Base-by-base conservation (phyloP, 2,888 invertebrate species). In the Acleris holmiana region DNA sequence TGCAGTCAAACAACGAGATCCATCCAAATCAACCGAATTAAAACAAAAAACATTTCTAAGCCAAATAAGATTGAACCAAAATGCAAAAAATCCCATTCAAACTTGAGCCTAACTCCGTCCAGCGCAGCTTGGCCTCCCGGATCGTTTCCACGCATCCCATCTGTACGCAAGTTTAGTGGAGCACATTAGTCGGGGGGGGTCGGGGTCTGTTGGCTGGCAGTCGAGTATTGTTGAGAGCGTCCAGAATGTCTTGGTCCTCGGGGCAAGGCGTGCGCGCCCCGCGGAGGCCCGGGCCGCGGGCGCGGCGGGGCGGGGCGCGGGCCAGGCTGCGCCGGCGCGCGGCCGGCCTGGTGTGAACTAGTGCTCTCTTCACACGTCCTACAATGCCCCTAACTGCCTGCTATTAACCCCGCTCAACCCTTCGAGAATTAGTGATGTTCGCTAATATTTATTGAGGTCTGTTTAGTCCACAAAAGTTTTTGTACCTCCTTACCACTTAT, bases 341-440 rank as follows among this genome's bases (percentile, higher is more conserved):
- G 72, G 76, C 71, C 69, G 69, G 73, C 76, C 78, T 62, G 62
- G 83, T 79, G 83, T 85, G 85, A 82, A 83, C 82, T 86, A 85
- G 89, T 86, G 87, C 82, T 85, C 87, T 87, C 89, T 88, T 90
- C 91, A 89, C 91, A 89, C 91, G 89, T 86, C 80, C 82, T 82
- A 91, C 89, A 91, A 91, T 89, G 89, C 83, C 85, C 84, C 89
- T 91, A 91, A 91, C 91, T 91, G 91, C 89, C 90, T 88, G 88
- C 91, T 90, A 91, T 91, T 91, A 91, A 84, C 85, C 82, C 85
- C 78, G 84, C 83, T 84, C 83, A 80, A 80, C 83, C 85, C 80
- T 79, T 74, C 70, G 69, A 18, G 40, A 50, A 44, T 72, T 87
- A 88, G 86, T 79, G 88, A 83, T 83, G 89, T 59, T 48, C 51